These are phyloP conservation scores for Geophilus truncorum DNA, from an alignment of 2,888 invertebrate genomes.

Conservation along the genomic window DNA sequence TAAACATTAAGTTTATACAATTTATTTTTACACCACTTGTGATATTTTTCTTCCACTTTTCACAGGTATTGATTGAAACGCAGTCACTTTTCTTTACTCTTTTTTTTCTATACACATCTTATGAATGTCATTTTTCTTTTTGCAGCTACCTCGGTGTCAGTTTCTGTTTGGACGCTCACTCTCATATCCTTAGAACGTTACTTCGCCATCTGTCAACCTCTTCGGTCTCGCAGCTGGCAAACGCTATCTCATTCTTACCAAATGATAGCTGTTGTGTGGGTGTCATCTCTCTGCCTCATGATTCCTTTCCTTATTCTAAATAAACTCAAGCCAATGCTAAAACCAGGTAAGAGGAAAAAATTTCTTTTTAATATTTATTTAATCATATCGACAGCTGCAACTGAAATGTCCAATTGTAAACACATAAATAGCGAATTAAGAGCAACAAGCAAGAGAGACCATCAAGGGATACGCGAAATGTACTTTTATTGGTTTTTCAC, in stretches of 20 bases:
- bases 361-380: too few relatives aligned
- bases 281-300: constrained; percentile 61
- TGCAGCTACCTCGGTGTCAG: constrained; percentile 68
- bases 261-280: constrained; percentile 63
- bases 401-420: too few relatives aligned
- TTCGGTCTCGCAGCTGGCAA: constrained; percentile 69
- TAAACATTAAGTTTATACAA: too few relatives aligned
- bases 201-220: constrained; percentile 71
- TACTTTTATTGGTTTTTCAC: too few relatives aligned
- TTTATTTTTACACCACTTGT: too few relatives aligned
- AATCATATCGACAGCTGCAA: too few relatives aligned
- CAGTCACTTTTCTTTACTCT: not conserved
- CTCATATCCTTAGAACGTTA: constrained; percentile 72
- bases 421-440: too few relatives aligned
- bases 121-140: constrained; percentile 39
- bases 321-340: constrained; percentile 54
- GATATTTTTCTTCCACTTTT: too few relatives aligned
- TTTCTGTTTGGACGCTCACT: constrained; percentile 70
- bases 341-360: constrained; percentile 27
- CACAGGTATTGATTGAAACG: too few relatives aligned
- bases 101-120: not conserved
- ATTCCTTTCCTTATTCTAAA: constrained; percentile 60
- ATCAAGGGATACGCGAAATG: too few relatives aligned
- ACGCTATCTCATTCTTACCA: constrained; percentile 68
- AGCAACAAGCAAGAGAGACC: too few relatives aligned